Base-by-base conservation (phyloP, 37 sponge, comb jelly and placozoan species). In the Halisarca cf. caerulea region DNA sequence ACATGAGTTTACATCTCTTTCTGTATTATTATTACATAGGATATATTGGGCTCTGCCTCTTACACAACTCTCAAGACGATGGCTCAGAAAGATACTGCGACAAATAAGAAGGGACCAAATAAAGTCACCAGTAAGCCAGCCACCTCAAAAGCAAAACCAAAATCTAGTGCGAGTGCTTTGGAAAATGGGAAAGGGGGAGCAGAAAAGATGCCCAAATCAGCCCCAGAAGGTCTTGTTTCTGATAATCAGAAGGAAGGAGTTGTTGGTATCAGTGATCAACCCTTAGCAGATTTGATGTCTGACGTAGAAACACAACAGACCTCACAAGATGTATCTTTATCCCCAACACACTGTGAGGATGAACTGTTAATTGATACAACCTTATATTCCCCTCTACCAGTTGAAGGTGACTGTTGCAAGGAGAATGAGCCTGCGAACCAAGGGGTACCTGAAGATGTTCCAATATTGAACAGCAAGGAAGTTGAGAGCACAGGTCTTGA, bases 151-250 rank as follows among this genome's bases (percentile, higher is more conserved):
- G 11, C 9, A 11, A 47, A 47, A 47, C 51, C 51, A 11, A 47
- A 47, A 11, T 40, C 36, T 33, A n/a, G 45, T 74, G 45, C 1
- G 3, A 79, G 47, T 58, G 51, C 91, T 70, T 78, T 80, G 40
- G 62, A 80, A 20, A 39, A 34, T 23, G 80, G 59, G 27, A 21
- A 86, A 39, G 23, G 39, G 3, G 86, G 84, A 53, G 93, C 93
- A 59, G 47, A 84, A 28, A 70, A 60, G 21, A 87, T 93, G 24
- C 90, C 93, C 4, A 55, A 81, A 15, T 93, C 90, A 27, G 89
- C 39, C 51, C 78, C 64, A 9, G 33, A 30, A 11, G 58, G 72
- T 53, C 33, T 28, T 58, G 24, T 18, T 36, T 5, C 28, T 30
- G 2, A 2, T 27, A 20, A 39, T 37, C 69, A 34, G 41, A 66